Percentiles rank a stretch among this genome's conserved stretches.
Conservation (phyloP, 2,797 vertebrate genomes). For the Neostethus bicornis region DNA sequence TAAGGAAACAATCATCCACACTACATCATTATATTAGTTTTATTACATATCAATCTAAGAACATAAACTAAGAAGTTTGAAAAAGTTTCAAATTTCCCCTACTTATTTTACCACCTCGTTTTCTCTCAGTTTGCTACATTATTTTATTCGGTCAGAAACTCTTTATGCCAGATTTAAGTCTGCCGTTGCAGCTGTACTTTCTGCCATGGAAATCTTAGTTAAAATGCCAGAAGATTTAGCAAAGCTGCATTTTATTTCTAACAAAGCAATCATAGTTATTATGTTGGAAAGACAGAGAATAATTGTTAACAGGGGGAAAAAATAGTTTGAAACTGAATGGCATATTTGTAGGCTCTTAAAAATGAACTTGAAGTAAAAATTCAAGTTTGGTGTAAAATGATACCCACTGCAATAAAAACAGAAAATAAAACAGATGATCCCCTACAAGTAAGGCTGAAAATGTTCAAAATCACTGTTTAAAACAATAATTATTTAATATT, state of each 20-base stretch:
- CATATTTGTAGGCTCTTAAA: too few relatives aligned
- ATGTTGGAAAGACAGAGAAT: too few relatives aligned
- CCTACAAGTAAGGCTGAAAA: neutral
- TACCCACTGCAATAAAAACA: neutral
- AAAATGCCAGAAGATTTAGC: too few relatives aligned
- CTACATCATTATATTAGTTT: conserved; percentile 50
- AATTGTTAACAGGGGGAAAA: too few relatives aligned
- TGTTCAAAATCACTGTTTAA: neutral
- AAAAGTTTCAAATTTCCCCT: neutral
- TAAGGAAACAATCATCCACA: conserved; percentile 27
- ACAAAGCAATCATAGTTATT: too few relatives aligned
- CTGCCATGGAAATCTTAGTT: neutral
- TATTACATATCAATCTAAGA: too few relatives aligned
- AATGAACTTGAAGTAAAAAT: neutral
- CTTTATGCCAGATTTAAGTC: too few relatives aligned
- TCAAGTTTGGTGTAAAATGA: neutral
- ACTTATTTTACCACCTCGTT: neutral
- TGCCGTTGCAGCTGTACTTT: neutral
- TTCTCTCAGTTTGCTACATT: neutral
- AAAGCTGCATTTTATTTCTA: too few relatives aligned
- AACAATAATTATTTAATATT: neutral
- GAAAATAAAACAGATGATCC: neutral
- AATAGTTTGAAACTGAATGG: too few relatives aligned
- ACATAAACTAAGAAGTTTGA: too few relatives aligned
- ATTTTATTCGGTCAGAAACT: neutral